Evolutionary conservation across 2,888 invertebrate species (phyloP), one percentile per base, ranked within the genome.

Genomic region (Eumacrocentrus americanus): DNA sequence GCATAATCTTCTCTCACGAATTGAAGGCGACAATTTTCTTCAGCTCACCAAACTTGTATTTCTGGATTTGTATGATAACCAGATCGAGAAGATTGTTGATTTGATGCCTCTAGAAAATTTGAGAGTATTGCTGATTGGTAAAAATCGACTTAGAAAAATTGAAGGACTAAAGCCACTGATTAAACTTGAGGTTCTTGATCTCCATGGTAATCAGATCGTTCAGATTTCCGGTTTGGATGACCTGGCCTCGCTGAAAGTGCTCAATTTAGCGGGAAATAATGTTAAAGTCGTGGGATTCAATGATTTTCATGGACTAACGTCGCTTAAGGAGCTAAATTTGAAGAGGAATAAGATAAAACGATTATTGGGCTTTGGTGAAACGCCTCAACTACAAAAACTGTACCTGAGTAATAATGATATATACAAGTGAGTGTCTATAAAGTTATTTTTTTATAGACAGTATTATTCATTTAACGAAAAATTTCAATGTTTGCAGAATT

Each of bases 51-150:
- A 91, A 81, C 84, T 97, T 60, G 95, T 96, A 14, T 96, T 96
- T 80, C 86, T 97, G 60, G 96, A 97, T 82, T 85, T 97, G 59
- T 97, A 96, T 77, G 94, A 96, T 81, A 97, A 97, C 82, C 94
- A 95, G 81, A 88, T 97, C 64, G 95, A 95, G 68, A 89, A 89
- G 76, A 91, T 96, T 63, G 87, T 88, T 58, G 91, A 89, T 58
- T 83, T 97, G 61, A 89, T 90, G 70, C 86, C 88, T 54, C 83
- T 96, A 50, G 88, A 88, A 64, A 91, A 90, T 72, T 83, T 96
- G 52, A 84, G 95, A 67, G 95, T 96, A 11, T 84, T 97, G 58
- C 84, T 96, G 64, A 85, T 97, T 78, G 96, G 96, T 1, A 96
- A 96, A 83, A 97, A 97, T 82, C 90, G 92, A 80, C 89, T 94